A percentile compares a stretch with the other conserved stretches of the same genome.
Conservation (phyloP, 2,888 invertebrate genomes). For the Drosophila limbata region DNA sequence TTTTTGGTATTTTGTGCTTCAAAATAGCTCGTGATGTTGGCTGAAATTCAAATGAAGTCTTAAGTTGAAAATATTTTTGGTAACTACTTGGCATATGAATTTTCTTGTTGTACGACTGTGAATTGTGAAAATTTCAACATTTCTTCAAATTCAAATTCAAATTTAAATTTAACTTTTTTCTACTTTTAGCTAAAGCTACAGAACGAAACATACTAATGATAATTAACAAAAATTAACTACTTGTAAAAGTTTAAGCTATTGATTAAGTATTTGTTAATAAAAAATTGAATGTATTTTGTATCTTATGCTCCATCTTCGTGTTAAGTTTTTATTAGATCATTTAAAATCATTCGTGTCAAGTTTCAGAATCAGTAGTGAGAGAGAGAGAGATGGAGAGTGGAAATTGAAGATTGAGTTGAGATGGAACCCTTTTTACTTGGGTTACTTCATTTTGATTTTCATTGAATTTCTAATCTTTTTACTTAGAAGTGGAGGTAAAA, state of each 20-base stretch:
- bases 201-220: constrained; percentile 21
- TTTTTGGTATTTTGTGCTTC: constrained; percentile 13
- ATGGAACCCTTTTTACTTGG: background rate
- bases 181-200: constrained; percentile 39
- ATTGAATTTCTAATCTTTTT: background rate
- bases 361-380: background rate
- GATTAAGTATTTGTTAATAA: constrained; percentile 1
- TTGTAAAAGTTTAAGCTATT: constrained; percentile 3
- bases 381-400: background rate
- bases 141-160: constrained; percentile 14
- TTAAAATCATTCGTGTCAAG: constrained; percentile 9
- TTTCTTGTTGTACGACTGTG: constrained; percentile 34
- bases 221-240: constrained; percentile 24
- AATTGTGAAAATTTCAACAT: constrained; percentile 18
- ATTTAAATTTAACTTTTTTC: constrained; percentile 13
- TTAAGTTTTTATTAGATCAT: constrained; percentile 1
- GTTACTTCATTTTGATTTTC: background rate
- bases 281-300: background rate
- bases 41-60: constrained; percentile 41
- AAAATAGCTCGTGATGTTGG: constrained; percentile 17
- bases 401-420: background rate
- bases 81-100: constrained; percentile 20
- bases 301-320: background rate
- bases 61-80: constrained; percentile 48
- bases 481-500: constrained; percentile 17